Percentiles rank a stretch among this genome's conserved stretches.
Evolutionary conservation across 2,113 vertebrate genomes (phyloP).

Genomic region (Colossoma macropomum): DNA sequence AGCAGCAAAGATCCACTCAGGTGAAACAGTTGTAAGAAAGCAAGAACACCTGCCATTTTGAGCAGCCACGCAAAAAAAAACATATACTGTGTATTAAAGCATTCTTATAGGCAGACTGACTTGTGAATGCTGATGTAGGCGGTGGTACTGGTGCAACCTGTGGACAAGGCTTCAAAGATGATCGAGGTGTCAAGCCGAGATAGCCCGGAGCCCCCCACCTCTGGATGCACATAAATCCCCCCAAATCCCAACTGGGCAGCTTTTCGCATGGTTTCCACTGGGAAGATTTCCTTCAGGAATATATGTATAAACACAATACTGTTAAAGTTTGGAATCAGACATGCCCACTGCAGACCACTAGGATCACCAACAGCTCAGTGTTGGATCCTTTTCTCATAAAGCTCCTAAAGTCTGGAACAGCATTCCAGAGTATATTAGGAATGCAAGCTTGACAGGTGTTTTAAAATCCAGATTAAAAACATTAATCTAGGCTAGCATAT

Average conservation of each 20-base stretch:
- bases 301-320: background rate
- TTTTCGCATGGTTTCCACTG: constrained; percentile 87
- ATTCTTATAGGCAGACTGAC: constrained; percentile 71
- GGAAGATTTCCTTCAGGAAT: constrained; percentile 87
- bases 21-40: background rate
- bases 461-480: no score
- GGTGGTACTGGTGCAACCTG: constrained; percentile 94
- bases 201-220: constrained; percentile 92
- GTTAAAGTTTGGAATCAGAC: no score
- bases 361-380: no score
- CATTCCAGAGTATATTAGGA: no score
- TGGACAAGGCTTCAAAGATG: constrained; percentile 96
- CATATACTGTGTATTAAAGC: background rate
- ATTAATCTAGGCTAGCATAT: no score
- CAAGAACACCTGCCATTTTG: background rate
- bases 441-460: no score
- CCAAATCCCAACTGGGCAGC: constrained; percentile 93
- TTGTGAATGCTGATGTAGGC: constrained; percentile 99
- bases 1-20: constrained; percentile 23
- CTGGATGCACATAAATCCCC: constrained; percentile 88
- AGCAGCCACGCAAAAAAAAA: no score
- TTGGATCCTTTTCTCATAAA: no score
- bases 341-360: no score
- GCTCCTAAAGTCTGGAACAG: no score
- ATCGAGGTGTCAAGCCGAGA: constrained; percentile 91